A percentile compares a stretch with the other conserved stretches of the same genome.
These are phyloP conservation scores for Bubo scandiacus DNA, from an alignment of 2,113 vertebrate genomes.

Conservation along the genomic window DNA sequence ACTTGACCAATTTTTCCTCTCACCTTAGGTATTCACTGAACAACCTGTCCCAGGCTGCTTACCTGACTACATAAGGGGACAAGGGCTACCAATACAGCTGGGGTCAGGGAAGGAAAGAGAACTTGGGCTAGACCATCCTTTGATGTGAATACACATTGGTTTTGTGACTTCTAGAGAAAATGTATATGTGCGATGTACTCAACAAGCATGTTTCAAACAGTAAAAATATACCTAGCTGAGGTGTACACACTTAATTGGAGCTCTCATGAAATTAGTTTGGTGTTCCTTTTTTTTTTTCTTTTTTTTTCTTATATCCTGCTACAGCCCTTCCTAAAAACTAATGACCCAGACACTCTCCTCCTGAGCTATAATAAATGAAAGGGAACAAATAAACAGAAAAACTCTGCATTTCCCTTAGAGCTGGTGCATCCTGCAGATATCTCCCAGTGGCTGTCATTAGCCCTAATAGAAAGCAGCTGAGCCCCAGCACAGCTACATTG, in stretches of 20 bases:
- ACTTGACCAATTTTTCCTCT: neutral
- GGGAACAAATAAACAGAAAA: slow-evolving; percentile 27
- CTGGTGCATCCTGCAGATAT: neutral
- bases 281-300: neutral
- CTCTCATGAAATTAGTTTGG: neutral
- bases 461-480: slow-evolving; percentile 21
- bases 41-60: neutral
- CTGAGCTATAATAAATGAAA: slow-evolving; percentile 15
- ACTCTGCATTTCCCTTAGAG: neutral
- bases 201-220: neutral
- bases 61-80: neutral
- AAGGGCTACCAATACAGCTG: neutral
- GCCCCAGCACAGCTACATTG: neutral
- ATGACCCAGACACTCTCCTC: neutral
- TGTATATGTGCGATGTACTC: neutral
- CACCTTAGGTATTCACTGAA: neutral
- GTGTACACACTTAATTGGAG: neutral
- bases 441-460: slow-evolving; percentile 34
- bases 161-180: neutral
- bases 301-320: neutral
- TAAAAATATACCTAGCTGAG: neutral
- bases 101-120: neutral
- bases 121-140: neutral
- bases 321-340: slow-evolving; percentile 2
- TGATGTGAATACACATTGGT: neutral